Percentiles rank a stretch among this genome's conserved stretches.
Evolutionary conservation across 1,140 invertebrate species (phyloP).

Genomic region (Macrobrachium nipponense): DNA sequence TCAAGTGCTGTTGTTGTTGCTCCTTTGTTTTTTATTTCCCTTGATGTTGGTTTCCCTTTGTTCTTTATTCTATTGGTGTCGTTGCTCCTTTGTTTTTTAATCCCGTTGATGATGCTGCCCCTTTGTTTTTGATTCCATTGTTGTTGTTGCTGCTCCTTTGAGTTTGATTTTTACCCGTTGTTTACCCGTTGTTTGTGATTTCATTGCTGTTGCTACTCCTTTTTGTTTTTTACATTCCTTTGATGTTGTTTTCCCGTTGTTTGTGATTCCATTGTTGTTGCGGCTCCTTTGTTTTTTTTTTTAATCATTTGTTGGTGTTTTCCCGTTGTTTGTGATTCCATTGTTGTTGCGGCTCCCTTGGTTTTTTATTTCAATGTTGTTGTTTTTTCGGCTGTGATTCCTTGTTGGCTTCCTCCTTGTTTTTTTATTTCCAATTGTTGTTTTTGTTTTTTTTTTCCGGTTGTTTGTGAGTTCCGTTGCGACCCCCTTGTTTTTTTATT

Average conservation of each 20-base stretch:
- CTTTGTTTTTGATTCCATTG: neutral
- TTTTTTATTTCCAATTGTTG: neutral
- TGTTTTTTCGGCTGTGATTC: neutral
- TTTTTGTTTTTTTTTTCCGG: neutral
- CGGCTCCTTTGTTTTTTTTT: neutral
- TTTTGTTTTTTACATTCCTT: neutral
- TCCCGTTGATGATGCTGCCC: neutral
- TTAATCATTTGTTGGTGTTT: neutral
- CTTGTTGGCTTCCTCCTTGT: neutral
- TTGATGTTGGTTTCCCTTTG: too few species aligned
- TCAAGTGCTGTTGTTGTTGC: neutral
- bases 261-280: neutral
- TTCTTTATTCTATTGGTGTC: neutral
- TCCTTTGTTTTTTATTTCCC: neutral
- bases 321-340: neutral
- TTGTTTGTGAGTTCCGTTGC: neutral
- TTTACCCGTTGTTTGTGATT: neutral
- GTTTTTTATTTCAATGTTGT: neutral
- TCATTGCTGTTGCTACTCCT: neutral
- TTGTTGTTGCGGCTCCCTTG: neutral
- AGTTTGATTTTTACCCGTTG: neutral
- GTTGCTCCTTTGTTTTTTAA: neutral
- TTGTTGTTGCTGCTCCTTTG: neutral
- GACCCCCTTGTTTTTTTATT: constrained; percentile 7
- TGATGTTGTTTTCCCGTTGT: neutral